Base-by-base conservation (phyloP, 2,113 vertebrate genomes). In the Numenius arquata region DNA sequence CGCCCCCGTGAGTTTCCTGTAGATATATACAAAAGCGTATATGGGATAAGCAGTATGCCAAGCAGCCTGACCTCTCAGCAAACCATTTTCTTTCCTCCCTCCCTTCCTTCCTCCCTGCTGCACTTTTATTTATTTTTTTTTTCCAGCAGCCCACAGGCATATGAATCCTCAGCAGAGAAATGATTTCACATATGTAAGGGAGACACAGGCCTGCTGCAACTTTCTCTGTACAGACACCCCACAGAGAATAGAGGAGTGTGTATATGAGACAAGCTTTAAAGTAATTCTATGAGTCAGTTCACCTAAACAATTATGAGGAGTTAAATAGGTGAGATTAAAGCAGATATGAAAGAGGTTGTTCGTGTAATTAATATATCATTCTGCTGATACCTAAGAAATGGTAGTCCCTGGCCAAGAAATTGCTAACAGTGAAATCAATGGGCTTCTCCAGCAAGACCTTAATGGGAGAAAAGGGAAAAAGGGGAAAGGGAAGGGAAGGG, bases 11-110 rank as follows among this genome's bases (percentile, higher is more conserved):
- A 67, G 22, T 38, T 92, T 92, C 66, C 78, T 88, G 32, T 21
- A 40, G 74, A 45, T 23, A 40, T 18, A 4, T 40, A 61, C 12
- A 48, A 53, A 85, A 61, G 9, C 22, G 8, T 34, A 14, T 36
- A 45, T 8, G 12, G 30, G 16, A 52, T 67, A 66, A 76, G 12
- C 27, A 40, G n/a, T 34, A 26, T 25, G 32, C 65, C 38, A 48
- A 73, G 22, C 43, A 12, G 27, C 30, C 38, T n/a, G 9, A 11
- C 7, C 45, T 48, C 73, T 85, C 0, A 0, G 32, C 20, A 73
- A 68, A 61, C 2, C 7, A 3, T 27, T 40, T 50, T 52, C 52
- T 66, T 70, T 59, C 30, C 17, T 78, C 12, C 40, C 26, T 86
- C 30, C 18, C 30, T 88, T 68, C 38, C 61, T 74, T 71, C 18